Evolutionary conservation across 2,888 invertebrate genomes (phyloP).

Genomic region (Campoplex capitator): DNA sequence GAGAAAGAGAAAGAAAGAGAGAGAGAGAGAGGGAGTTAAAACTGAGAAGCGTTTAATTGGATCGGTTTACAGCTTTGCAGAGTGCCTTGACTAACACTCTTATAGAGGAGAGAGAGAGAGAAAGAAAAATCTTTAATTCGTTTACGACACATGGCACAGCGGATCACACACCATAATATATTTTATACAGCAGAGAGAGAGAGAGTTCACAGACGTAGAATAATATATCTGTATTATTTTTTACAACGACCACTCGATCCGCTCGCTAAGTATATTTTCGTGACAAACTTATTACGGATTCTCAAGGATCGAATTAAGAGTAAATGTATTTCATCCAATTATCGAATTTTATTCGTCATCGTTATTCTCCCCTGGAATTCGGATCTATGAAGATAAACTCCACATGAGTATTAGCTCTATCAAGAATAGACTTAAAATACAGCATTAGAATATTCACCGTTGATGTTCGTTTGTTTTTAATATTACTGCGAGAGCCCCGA

Average conservation of each 20-base stretch:
- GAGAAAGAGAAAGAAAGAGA: background rate
- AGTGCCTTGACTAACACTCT: constrained; percentile 68
- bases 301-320: background rate
- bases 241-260: background rate
- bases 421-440: background rate
- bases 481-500: background rate
- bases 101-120: constrained; percentile 31
- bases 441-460: background rate
- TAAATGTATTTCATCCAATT: constrained; percentile 17
- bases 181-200: constrained; percentile 18
- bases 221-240: background rate
- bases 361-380: constrained; percentile 1
- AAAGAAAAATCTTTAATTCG: constrained; percentile 76
- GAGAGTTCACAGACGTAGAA: background rate
- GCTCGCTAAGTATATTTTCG: constrained; percentile 12
- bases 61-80: constrained; percentile 79
- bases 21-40: background rate
- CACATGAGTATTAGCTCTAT: background rate
- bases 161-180: constrained; percentile 36
- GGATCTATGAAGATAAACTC: background rate
- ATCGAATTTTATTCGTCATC: constrained; percentile 4
- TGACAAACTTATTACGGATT: constrained; percentile 23
- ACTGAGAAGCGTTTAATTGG: constrained; percentile 76
- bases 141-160: constrained; percentile 74
- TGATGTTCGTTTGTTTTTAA: background rate